Base-by-base conservation (phyloP, 2,888 invertebrate species). In the Ypsolopha sequella region DNA sequence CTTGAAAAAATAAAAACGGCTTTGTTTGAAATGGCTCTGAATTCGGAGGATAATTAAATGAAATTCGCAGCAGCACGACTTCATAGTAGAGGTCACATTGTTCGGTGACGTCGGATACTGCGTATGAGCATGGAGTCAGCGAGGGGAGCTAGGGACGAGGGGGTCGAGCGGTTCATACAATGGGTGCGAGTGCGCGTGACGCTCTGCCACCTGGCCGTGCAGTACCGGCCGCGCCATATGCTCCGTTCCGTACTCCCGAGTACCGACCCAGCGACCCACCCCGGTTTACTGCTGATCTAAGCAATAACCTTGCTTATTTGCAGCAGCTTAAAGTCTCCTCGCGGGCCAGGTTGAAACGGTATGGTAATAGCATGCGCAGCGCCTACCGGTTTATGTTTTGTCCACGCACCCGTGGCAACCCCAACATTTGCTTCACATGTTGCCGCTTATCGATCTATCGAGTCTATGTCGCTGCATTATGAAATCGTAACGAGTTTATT, bases 181-280 rank as follows among this genome's bases (percentile, higher is more conserved):
- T 82, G 73, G 80, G 85, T 79, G 82, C 84, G 80, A 66, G 80
- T 75, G 82, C 80, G 81, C 85, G 82, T 86, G 82, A 85, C 86
- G 85, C 50, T 24, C 24, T 24, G 67, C 65, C 85, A 85, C 82
- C 86, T 85, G 86, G 85, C 69, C 66, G 74, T 67, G 73, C 69
- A 68, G 66, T 81, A 84, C 84, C 75, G 84, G 80, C 76, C 73
- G 65, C 64, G 73, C 82, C 85, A 84, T 86, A 85, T 85, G 85
- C 78, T 75, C 66, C 62, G 55, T 58, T 61, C 60, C 24, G 48
- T 6, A 7, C 38, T 34, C 41, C 46, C 8, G n/a, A n/a, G 7
- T 10, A 39, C 43, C 9, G 34, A 34, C 41, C 55, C 58, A 11
- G 35, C 51, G 45, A 60, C 55, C 57, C 60, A 59, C 13, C 60